Evolutionary conservation across 2,888 invertebrate genomes (phyloP).

Genomic region (Dimorphilus gyrociliatus): DNA sequence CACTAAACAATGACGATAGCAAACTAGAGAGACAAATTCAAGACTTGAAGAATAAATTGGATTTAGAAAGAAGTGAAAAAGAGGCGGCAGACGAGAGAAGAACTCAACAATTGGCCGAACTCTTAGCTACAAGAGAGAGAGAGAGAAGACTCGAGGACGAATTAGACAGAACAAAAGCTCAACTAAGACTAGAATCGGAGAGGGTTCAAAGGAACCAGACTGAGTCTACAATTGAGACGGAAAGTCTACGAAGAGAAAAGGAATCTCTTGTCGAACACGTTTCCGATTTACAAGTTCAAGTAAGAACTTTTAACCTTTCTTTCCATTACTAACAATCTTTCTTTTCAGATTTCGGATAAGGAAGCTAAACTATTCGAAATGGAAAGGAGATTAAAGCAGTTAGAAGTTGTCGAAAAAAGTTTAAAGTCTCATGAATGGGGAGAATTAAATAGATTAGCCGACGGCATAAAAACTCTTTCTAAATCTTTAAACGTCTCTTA

Average conservation of each 20-base stretch:
- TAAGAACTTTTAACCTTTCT: conserved; percentile 9
- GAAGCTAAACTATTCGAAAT: conserved; percentile 17
- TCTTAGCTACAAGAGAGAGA: too few relatives aligned
- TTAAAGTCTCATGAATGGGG: conserved; percentile 33
- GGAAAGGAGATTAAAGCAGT: conserved; percentile 14
- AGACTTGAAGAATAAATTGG: too few relatives aligned
- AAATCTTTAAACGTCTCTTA: too few relatives aligned
- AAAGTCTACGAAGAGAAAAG: conserved; percentile 30
- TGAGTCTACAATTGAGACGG: conserved; percentile 20
- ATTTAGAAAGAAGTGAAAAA: too few relatives aligned
- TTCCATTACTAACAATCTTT: neutral
- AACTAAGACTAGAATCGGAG: too few relatives aligned
- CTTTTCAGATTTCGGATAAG: conserved; percentile 18
- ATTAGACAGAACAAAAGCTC: too few relatives aligned
- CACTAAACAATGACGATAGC: too few relatives aligned
- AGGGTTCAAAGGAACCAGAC: too few relatives aligned
- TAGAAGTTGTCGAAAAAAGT: conserved; percentile 18
- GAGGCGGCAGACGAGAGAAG: too few relatives aligned
- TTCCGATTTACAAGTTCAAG: conserved; percentile 30
- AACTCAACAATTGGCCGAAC: too few relatives aligned
- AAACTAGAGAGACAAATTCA: too few relatives aligned
- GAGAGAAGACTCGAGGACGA: too few relatives aligned
- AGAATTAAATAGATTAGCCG: conserved; percentile 33
- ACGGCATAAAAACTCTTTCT: conserved; percentile 31
- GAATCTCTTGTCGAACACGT: conserved; percentile 30